These are phyloP conservation scores for Drosophila stalkeri DNA, from an alignment of 2,888 invertebrate genomes.

Conservation along the genomic window DNA sequence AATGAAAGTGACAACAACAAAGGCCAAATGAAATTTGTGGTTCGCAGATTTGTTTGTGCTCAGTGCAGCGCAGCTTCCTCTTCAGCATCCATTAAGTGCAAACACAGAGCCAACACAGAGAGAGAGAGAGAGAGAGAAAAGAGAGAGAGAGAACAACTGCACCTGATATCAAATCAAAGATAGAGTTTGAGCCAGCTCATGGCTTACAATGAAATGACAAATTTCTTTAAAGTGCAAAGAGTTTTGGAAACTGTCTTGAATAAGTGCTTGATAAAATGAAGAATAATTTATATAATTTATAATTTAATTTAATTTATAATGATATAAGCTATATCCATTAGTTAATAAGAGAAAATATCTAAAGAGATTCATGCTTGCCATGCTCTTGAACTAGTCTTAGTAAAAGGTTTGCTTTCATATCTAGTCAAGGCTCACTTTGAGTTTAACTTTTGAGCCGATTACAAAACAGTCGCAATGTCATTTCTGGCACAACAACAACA, in stretches of 20 bases:
- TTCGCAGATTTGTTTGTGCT: constrained; percentile 17
- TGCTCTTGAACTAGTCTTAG: background rate
- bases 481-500: background rate
- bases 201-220: background rate
- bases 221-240: background rate
- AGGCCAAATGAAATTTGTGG: constrained; percentile 26
- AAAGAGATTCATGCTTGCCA: too few species aligned
- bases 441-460: background rate
- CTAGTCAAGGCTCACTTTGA: background rate
- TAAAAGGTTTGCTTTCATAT: background rate
- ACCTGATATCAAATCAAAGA: background rate
- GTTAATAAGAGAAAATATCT: too few species aligned
- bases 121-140: too few species aligned
- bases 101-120: background rate
- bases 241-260: background rate
- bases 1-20: constrained; percentile 29
- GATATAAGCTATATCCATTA: too few species aligned
- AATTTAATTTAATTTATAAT: too few species aligned
- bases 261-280: too few species aligned
- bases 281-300: too few species aligned
- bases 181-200: background rate
- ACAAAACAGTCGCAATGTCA: background rate
- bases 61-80: constrained; percentile 16
- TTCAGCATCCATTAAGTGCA: constrained; percentile 12
- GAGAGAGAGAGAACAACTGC: background rate